Conservation (phyloP, 2,888 invertebrate species). For the Eupeodes luniger region DNA sequence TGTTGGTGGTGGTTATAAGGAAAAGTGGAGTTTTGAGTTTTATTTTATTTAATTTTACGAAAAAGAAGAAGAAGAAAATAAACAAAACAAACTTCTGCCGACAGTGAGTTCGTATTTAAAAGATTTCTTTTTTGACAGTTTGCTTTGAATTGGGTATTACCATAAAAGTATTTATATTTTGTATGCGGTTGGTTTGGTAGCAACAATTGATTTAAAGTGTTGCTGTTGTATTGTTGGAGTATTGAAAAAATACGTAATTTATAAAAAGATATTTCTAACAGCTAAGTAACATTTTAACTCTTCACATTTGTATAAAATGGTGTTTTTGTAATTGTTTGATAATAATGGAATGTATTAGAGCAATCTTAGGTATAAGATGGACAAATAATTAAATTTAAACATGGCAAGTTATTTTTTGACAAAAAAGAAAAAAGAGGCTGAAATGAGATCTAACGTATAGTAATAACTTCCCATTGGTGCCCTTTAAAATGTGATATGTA, state of each 20-base stretch:
- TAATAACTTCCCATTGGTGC: too few species aligned
- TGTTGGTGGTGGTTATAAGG: background rate
- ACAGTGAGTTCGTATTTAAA: background rate
- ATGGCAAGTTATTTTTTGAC: too few species aligned
- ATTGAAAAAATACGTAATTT: background rate
- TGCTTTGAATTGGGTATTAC: background rate
- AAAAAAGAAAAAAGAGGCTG: too few species aligned
- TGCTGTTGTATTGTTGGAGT: background rate
- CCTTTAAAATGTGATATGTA: too few species aligned
- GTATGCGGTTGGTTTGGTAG: background rate
- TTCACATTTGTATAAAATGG: too few species aligned
- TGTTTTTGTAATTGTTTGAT: too few species aligned
- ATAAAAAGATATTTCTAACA: too few species aligned
- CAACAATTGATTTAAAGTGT: conserved; percentile 17
- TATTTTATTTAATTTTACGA: background rate
- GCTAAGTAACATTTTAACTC: too few species aligned
- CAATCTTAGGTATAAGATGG: too few species aligned
- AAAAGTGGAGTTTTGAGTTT: background rate
- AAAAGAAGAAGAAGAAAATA: background rate
- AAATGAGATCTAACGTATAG: too few species aligned
- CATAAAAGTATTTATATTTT: background rate
- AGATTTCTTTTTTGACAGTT: background rate
- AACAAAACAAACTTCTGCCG: background rate
- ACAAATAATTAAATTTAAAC: too few species aligned
- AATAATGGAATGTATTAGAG: too few species aligned